These are phyloP conservation scores for Taxidea taxus DNA, from an alignment of 2,113 vertebrate species.

Conservation along the genomic window DNA sequence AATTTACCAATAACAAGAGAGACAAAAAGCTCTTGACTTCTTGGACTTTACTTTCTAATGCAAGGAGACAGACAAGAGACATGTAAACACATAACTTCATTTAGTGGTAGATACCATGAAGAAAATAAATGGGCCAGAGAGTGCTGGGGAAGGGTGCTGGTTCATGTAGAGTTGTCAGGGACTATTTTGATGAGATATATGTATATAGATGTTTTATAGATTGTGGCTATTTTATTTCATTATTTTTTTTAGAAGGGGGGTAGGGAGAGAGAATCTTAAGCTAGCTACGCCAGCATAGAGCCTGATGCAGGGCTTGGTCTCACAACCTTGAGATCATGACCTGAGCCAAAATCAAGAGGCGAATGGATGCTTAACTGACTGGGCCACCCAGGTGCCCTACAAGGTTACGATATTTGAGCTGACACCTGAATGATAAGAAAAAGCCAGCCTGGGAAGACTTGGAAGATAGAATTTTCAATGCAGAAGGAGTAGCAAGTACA, in stretches of 20 bases:
- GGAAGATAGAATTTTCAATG: not conserved
- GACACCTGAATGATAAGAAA: not conserved
- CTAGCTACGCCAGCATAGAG: not conserved
- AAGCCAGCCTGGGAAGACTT: not conserved
- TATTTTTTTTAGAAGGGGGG: not conserved
- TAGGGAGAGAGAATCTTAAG: not conserved
- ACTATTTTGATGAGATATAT: not conserved
- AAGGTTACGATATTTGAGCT: not conserved
- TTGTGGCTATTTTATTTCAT: not conserved
- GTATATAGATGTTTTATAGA: not conserved
- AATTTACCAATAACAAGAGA: not conserved
- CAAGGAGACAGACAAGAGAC: not conserved
- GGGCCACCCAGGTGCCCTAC: too few relatives aligned
- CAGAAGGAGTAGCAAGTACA: not conserved
- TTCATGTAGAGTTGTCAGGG: not conserved
- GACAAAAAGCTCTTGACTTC: not conserved
- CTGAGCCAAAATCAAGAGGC: not conserved
- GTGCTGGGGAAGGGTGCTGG: not conserved
- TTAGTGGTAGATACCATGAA: not conserved
- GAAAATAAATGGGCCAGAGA: not conserved
- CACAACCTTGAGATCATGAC: not conserved
- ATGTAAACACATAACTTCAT: not conserved
- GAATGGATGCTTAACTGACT: too few relatives aligned
- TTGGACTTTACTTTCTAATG: slow-evolving; percentile 23
- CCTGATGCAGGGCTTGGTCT: not conserved